These are phyloP conservation scores for Botrylloides violaceus DNA, from an alignment of 23 tunicate species.

Conservation along the genomic window DNA sequence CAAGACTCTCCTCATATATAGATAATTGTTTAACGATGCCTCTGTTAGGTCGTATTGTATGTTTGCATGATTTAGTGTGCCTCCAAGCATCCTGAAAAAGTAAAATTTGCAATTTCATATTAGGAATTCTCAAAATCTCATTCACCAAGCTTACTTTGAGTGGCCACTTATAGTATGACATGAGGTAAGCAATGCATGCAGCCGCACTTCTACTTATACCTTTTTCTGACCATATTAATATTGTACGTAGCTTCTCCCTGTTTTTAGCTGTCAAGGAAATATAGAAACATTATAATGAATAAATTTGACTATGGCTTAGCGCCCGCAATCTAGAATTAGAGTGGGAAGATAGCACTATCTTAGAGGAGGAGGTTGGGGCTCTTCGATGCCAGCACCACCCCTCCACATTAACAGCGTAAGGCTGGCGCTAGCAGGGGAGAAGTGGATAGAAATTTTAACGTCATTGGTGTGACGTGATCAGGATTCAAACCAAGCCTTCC, in stretches of 20 bases:
- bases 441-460: too few species aligned
- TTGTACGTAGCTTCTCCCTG: conserved; percentile 40
- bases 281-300: too few species aligned
- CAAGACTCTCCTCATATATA: conserved; percentile 44
- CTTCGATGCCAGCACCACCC: too few species aligned
- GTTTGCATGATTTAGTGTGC: conserved; percentile 61
- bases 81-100: conserved; percentile 76
- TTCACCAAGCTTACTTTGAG: conserved; percentile 36
- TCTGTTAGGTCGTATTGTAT: conserved; percentile 66
- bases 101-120: background rate
- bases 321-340: too few species aligned
- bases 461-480: too few species aligned
- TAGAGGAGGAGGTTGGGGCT: too few species aligned
- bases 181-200: conserved; percentile 71
- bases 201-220: conserved; percentile 94
- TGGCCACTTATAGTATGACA: conserved; percentile 91
- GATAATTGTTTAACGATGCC: conserved; percentile 54
- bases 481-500: too few species aligned
- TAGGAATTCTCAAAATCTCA: background rate
- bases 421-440: too few species aligned
- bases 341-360: too few species aligned
- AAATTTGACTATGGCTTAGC: too few species aligned
- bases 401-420: too few species aligned
- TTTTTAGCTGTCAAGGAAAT: conserved; percentile 31
- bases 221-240: conserved; percentile 71